These are phyloP conservation scores for Phalacrocorax brasilianus DNA, from an alignment of 2,113 vertebrate genomes.

Conservation along the genomic window DNA sequence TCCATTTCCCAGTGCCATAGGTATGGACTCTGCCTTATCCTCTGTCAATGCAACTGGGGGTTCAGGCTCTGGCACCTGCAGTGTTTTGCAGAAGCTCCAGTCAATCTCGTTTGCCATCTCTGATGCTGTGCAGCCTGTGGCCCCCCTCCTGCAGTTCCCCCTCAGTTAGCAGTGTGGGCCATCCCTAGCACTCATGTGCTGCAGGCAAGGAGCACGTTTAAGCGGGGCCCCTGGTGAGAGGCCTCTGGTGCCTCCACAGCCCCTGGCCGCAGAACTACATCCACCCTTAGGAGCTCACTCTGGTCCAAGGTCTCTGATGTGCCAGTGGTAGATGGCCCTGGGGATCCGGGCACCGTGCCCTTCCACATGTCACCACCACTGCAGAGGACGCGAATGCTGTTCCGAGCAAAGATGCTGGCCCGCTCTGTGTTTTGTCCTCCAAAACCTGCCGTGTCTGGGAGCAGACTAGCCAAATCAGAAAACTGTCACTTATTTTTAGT, in stretches of 20 bases:
- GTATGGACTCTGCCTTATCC: not conserved
- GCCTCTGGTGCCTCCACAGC: not conserved
- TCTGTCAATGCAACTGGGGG: rapidly evolving
- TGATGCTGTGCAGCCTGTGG: not conserved
- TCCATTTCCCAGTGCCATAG: not conserved
- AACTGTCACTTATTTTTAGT: not conserved
- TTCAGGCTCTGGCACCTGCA: not conserved
- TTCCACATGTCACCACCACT: rapidly evolving
- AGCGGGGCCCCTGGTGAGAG: not conserved
- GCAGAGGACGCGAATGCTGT: not conserved
- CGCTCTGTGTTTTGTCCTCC: not conserved
- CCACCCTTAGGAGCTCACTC: not conserved
- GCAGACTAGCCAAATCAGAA: not conserved
- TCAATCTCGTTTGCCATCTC: not conserved
- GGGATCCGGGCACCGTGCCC: not conserved
- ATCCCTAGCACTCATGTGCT: not conserved
- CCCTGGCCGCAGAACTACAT: rapidly evolving
- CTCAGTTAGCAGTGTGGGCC: not conserved
- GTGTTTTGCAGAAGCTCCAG: not conserved
- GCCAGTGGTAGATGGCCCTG: too few species aligned
- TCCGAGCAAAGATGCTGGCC: not conserved
- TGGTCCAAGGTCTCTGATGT: not conserved
- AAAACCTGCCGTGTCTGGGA: not conserved
- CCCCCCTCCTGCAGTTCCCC: not conserved
- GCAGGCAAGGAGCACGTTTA: rapidly evolving